Conservation (phyloP, 2,113 vertebrate species). For the Pelvicachromis taeniatus region DNA sequence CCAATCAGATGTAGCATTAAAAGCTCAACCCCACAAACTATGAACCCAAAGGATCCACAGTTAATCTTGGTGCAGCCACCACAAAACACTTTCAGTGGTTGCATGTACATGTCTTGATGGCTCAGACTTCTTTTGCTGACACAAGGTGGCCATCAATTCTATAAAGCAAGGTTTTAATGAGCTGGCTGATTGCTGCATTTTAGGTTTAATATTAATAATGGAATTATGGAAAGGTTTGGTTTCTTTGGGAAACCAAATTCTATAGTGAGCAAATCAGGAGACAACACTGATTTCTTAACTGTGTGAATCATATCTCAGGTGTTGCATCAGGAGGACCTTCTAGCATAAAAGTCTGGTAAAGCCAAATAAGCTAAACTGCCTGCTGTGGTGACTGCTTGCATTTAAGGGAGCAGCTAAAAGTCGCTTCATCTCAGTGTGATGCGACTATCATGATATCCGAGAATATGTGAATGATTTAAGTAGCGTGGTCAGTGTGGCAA, state of each 20-base stretch:
- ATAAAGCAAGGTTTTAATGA: not conserved
- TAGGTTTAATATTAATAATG: not conserved
- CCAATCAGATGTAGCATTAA: not conserved
- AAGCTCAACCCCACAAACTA: not conserved
- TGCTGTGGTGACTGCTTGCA: not conserved
- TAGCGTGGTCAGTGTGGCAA: not conserved
- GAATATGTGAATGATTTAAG: not conserved
- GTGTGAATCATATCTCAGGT: not conserved
- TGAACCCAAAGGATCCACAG: not conserved
- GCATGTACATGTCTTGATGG: not conserved
- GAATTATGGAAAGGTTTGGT: not conserved
- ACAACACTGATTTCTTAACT: not conserved
- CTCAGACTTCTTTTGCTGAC: not conserved
- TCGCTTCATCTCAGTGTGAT: not conserved
- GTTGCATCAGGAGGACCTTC: not conserved
- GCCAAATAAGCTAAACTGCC: not conserved
- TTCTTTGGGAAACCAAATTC: not conserved
- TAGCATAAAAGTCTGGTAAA: not conserved
- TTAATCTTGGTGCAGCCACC: not conserved
- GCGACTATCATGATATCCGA: not conserved
- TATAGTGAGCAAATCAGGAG: not conserved
- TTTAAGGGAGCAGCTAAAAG: not conserved
- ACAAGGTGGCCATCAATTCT: not conserved
- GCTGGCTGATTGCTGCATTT: not conserved
- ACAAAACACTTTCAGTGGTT: not conserved